Base-by-base conservation (phyloP, 2,888 invertebrate species). In the Cephus nigrinus region DNA sequence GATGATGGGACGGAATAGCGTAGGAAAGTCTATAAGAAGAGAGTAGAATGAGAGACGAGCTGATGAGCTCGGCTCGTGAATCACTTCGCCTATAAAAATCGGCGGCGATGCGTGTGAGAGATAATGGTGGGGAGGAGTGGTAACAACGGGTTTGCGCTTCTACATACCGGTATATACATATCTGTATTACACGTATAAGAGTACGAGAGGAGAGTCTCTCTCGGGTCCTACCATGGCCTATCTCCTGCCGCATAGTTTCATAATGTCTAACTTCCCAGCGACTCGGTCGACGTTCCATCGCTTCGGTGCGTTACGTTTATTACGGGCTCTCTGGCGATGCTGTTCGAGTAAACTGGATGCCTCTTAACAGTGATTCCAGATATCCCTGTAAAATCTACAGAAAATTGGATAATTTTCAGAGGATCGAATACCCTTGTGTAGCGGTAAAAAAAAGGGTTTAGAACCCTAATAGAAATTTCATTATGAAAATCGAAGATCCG, bases 61-160 rank as follows among this genome's bases (percentile, higher is more conserved):
- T 86, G 86, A 86, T 86, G 86, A 87, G 87, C 86, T 87, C 86
- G 86, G 83, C 86, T 87, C 86, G 86, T 86, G 86, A 87, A 87
- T 86, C 86, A 87, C 83, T 81, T 81, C 74, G 80, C 82, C 83
- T 85, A 85, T 85, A 86, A 86, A 86, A 86, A 86, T 86, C 79
- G 82, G 81, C 83, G 86, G 80, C 84, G 87, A 86, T 86, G 86
- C 86, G 85, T 81, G 84, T 84, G 86, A 83, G 84, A 87, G 87
- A 88, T 88, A 88, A 86, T 85, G 82, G 83, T 80, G 82, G 81
- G 81, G 84, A 82, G 86, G 84, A 84, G 85, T 83, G 82, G 85
- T 87, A 88, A 88, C 88, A 88, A 88, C 88, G 87, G 87, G 88
- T 88, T 88, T 84, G 83, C 83, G 81, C 82, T 80, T 87, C 83